Evolutionary conservation across 2,113 vertebrate species (phyloP).

Genomic region (Carassius gibelio): DNA sequence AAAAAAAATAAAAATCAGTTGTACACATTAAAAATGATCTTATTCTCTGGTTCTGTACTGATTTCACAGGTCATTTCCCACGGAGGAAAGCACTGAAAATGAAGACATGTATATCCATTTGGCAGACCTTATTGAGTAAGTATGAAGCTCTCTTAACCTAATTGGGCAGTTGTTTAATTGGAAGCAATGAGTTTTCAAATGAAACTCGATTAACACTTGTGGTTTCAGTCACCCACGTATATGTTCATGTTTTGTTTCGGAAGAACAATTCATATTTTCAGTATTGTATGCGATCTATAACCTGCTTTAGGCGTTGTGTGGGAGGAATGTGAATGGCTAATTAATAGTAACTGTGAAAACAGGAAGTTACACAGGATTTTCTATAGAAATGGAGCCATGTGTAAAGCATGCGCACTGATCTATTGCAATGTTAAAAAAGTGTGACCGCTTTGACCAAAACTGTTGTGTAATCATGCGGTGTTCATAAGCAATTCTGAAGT

Average conservation of each 20-base stretch:
- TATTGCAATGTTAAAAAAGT: neutral
- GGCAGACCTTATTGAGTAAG: constrained; percentile 94
- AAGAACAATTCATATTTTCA: constrained; percentile 26
- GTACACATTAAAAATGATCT: neutral
- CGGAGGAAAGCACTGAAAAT: constrained; percentile 85
- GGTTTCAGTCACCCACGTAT: constrained; percentile 59
- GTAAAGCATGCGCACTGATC: neutral
- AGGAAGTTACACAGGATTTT: neutral
- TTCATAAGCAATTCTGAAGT: neutral
- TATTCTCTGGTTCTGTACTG: constrained; percentile 35
- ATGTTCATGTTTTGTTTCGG: constrained; percentile 51
- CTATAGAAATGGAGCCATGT: neutral
- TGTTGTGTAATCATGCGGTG: neutral
- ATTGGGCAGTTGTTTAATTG: constrained; percentile 22
- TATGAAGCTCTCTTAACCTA: constrained; percentile 57
- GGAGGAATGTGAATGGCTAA: neutral
- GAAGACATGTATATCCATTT: constrained; percentile 92
- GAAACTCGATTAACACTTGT: neutral
- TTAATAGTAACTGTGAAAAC: neutral
- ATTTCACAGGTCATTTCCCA: constrained; percentile 85
- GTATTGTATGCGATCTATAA: neutral
- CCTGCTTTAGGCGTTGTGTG: neutral
- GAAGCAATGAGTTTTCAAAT: neutral
- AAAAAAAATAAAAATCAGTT: neutral
- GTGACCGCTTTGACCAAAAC: neutral